These are phyloP conservation scores for Ophonus ardosiacus DNA, from an alignment of 2,888 invertebrate species.

Conservation along the genomic window DNA sequence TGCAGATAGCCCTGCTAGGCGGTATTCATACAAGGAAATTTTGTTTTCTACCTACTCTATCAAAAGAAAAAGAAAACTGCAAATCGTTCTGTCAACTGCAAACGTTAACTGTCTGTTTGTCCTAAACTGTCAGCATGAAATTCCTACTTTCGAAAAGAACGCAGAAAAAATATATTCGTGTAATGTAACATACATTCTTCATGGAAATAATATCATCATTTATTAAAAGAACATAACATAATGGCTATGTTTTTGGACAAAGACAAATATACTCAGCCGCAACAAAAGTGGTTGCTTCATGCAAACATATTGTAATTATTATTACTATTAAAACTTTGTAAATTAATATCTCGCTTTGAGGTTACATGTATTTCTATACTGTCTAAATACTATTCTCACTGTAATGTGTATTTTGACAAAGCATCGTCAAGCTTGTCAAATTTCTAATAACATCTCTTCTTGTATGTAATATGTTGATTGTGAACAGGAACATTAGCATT, in stretches of 20 bases:
- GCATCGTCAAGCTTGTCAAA: conserved; percentile 26
- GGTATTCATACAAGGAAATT: no score
- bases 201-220: not conserved
- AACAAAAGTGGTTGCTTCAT: not conserved
- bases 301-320: not conserved
- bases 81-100: no score
- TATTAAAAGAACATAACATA: not conserved
- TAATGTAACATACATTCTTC: not conserved
- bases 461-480: conserved; percentile 43
- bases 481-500: conserved; percentile 46
- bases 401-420: conserved; percentile 27
- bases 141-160: no score
- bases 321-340: conserved; percentile 9
- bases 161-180: not conserved
- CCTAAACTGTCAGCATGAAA: no score
- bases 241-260: not conserved
- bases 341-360: conserved; percentile 15
- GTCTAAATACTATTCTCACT: not conserved
- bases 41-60: no score
- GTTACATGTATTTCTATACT: not conserved
- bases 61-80: no score
- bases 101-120: no score
- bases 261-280: no score
- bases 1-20: no score
- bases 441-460: conserved; percentile 31